Base-by-base conservation (phyloP, 2,888 invertebrate species). In the Sclerodermus sp. region DNA sequence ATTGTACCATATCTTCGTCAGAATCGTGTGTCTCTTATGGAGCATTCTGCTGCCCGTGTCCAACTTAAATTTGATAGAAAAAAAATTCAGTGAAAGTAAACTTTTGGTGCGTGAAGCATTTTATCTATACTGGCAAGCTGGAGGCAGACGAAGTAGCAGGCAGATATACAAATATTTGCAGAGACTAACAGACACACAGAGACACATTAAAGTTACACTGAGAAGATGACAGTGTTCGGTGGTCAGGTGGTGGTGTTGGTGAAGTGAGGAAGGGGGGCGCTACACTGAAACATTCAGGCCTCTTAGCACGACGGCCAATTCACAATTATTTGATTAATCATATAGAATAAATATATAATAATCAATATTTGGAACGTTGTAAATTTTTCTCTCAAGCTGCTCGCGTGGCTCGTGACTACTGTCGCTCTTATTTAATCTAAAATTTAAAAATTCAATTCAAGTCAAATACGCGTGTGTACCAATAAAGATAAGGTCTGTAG, bases 201-300 rank as follows among this genome's bases (percentile, higher is more conserved):
- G 62, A 71, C 64, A 70, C 64, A 70, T 63, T 66, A 71, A 68
- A 67, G 58, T 71, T 62, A 74, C 72, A 74, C 69, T 65, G 65
- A 73, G 63, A 73, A 73, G 67, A 73, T 69, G 69, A 70, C 71
- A 73, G 73, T 74, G 75, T 73, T 73, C 72, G 69, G 68, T 71
- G 71, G 72, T 70, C 70, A 67, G 70, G 69, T 70, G 70, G 67
- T 66, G 66, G 70, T 71, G 68, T 62, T 71, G 68, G 70, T 72
- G 73, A 71, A 69, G 67, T 70, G 73, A 73, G 74, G 73, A 74
- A 73, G 73, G 71, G n/a, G 73, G 74, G 68, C 68, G 73, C 73
- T 74, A 74, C 72, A 72, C 69, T 71, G 74, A 72, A 73, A 74
- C 73, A 73, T 73, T 70, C 73, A 73, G 68, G 70, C 71, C 68